Conservation (phyloP, 92 coral and sea anemone species). For the Zoanthus solanderi region DNA sequence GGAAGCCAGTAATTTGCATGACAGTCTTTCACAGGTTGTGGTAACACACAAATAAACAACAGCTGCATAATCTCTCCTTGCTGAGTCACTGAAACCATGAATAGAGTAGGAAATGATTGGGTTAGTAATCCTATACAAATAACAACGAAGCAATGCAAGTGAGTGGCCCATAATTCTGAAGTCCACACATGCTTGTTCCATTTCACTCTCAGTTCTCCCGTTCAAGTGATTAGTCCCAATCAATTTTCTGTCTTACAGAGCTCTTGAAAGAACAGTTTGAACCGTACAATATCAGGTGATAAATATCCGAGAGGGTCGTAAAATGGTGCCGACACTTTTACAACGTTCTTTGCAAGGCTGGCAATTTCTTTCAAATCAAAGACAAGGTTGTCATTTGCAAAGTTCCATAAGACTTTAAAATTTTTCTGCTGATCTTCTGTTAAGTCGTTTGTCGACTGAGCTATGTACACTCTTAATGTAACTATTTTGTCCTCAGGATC, state of each 20-base stretch:
- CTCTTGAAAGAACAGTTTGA: conserved; percentile 57
- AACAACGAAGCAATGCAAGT: conserved; percentile 43
- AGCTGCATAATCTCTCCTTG: conserved; percentile 56
- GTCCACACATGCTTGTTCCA: conserved; percentile 49
- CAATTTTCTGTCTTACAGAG: conserved; percentile 49
- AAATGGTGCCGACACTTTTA: conserved; percentile 42
- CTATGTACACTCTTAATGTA: conserved; percentile 46
- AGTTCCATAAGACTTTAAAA: conserved; percentile 58
- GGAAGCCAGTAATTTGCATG: not conserved
- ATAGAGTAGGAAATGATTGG: conserved; percentile 34
- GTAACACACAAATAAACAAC: conserved; percentile 56
- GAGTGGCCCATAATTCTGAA: conserved; percentile 17
- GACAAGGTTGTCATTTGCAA: conserved; percentile 36
- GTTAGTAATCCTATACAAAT: conserved; percentile 22
- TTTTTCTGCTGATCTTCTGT: conserved; percentile 29
- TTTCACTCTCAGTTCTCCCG: conserved; percentile 33
- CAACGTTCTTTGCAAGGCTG: conserved; percentile 26
- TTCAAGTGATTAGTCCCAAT: conserved; percentile 52
- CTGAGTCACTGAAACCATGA: conserved; percentile 59
- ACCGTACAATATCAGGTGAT: conserved; percentile 43
- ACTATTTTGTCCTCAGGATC: conserved; percentile 34
- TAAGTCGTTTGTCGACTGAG: not conserved
- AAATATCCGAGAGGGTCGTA: conserved; percentile 63
- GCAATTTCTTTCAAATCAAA: conserved; percentile 48
- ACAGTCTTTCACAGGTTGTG: conserved; percentile 32